Evolutionary conservation across 2,113 vertebrate species (phyloP), one percentile per base, ranked within the genome.

Genomic region (Sphyrna mokarran): DNA sequence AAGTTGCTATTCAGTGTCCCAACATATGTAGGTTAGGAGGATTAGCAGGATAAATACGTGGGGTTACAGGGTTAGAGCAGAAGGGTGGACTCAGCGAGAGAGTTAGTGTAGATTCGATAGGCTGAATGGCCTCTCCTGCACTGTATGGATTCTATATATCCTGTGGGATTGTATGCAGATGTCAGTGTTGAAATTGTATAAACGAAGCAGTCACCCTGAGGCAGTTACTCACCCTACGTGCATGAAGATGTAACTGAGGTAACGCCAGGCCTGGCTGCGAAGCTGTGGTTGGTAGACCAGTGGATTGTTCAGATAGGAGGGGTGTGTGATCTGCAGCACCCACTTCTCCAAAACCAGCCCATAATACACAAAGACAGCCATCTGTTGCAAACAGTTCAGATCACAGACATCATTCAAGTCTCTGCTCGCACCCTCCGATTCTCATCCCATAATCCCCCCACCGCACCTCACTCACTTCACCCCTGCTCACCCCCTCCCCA

Each of bases 201-300:
- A 11, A 61, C 5, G 26, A 61, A 66, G 54, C 90, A 93, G 54
- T 22, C 63, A 33, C 26, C 33, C 54, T n/a, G 26, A 3, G 96
- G 1, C 14, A 96, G 96, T 96, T 95, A 98, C 99, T 98, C 97
- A 99, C 99, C 99, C 99, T 1, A 99, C 98, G 33, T 99, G 99
- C 99, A 99, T 98, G 98, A 99, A 99, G 97, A 98, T 98, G 97
- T 99, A 99, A 89, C 98, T 99, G 97, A 99, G 97, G 97, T 98
- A 99, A 96, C 99, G 98, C 99, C 99, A 99, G 94, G 98, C 98
- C 97, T 99, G 99, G 0, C 97, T 98, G 76, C 99, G 98, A 70
- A 99, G 98, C 97, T 98, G 98, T 3, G 99, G 99, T 96, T 99
- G 99, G 96, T 99, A 99, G 23, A 99, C 98, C 95, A 99, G 96